Conservation (phyloP, 2,888 invertebrate species). For the Prosapia bicincta region DNA sequence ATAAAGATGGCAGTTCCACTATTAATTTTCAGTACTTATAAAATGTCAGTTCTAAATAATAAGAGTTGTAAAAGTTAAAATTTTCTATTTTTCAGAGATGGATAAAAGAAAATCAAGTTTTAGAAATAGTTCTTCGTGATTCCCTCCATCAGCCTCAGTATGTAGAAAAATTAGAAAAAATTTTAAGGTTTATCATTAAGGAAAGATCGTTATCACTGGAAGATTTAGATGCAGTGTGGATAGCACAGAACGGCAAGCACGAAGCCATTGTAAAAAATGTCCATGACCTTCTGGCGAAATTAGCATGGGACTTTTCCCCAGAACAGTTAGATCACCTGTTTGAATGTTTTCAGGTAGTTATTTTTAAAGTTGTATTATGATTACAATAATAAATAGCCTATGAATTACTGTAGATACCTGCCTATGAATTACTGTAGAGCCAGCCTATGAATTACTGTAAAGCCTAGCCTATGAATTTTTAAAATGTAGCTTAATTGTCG, state of each 20-base stretch:
- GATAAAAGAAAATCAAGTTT: constrained; percentile 93
- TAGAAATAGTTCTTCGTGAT: constrained; percentile 92
- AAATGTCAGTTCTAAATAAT: too few relatives aligned
- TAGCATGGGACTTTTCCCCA: constrained; percentile 98
- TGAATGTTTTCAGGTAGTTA: constrained; percentile 85
- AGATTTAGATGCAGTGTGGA: constrained; percentile 95
- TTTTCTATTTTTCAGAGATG: constrained; percentile 65
- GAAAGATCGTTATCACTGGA: constrained; percentile 82
- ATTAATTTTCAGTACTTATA: too few relatives aligned
- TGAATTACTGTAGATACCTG: neutral
- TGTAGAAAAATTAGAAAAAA: constrained; percentile 96
- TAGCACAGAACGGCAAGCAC: constrained; percentile 95
- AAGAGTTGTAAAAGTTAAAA: too few relatives aligned
- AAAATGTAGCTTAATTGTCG: too few relatives aligned
- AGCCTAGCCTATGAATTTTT: too few relatives aligned
- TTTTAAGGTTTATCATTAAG: constrained; percentile 94
- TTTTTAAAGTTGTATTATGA: constrained; percentile 18
- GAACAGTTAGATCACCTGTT: constrained; percentile 96
- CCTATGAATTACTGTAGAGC: too few relatives aligned
- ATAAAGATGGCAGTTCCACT: too few relatives aligned
- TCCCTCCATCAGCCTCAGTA: constrained; percentile 97
- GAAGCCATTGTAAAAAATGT: constrained; percentile 98
- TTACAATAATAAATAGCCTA: constrained; percentile 24
- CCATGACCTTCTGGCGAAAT: constrained; percentile 91
- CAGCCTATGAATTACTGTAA: too few relatives aligned